phyloP scores from a whole-genome alignment of 2,797 vertebrate species.

The Staurois parvus region DNA sequence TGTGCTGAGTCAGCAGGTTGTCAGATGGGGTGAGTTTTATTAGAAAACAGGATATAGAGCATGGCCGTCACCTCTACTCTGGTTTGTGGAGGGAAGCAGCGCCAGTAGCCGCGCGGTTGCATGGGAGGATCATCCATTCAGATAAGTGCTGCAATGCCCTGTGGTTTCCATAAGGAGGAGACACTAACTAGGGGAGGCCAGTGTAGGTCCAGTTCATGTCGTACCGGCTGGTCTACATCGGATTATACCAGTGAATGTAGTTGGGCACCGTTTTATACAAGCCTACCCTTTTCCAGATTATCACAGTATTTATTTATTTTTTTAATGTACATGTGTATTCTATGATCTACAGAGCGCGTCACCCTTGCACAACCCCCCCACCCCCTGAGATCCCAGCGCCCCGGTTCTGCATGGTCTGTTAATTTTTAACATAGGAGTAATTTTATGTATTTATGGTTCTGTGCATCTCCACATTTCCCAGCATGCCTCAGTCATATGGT shows the following conservation, averaged over 20 bases:
- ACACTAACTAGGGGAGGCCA: too few species aligned
- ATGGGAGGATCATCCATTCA: too few species aligned
- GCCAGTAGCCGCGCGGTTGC: too few species aligned
- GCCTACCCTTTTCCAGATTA: background rate
- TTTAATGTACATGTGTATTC: background rate
- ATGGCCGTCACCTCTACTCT: background rate
- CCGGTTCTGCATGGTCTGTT: background rate
- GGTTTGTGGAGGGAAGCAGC: background rate
- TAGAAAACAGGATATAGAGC: background rate
- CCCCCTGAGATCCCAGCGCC: background rate
- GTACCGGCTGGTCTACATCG: too few species aligned
- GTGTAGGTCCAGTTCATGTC: background rate
- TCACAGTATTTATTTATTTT: background rate
- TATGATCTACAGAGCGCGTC: too few species aligned
- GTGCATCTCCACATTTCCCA: background rate
- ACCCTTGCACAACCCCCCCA: too few species aligned
- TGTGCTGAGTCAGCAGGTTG: too few species aligned
- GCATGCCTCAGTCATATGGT: background rate
- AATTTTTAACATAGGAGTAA: too few species aligned
- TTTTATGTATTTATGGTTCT: too few species aligned
- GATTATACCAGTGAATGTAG: too few species aligned
- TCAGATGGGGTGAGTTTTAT: background rate
- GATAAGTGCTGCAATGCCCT: background rate
- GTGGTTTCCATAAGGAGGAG: background rate
- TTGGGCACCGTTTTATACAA: too few species aligned